phyloP scores from a whole-genome alignment of 2,113 vertebrate genomes.

The Thermophis baileyi region DNA sequence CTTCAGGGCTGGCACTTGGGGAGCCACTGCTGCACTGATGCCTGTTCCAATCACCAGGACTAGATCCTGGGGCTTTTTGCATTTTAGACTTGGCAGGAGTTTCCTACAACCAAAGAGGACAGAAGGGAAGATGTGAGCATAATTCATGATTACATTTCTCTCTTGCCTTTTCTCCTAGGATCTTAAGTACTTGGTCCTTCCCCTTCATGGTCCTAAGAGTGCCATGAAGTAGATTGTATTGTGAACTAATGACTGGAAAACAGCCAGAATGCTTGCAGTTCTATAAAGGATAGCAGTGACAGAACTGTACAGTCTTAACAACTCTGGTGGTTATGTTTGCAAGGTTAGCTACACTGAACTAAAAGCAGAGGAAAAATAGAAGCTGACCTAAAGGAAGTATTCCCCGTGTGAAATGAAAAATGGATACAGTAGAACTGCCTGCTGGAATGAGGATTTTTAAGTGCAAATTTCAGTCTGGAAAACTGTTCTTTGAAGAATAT shows the following conservation, averaged over 20 bases:
- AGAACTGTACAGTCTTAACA: background rate
- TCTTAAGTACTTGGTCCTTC: background rate
- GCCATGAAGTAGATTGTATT: background rate
- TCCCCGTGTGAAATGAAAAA: background rate
- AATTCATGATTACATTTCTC: background rate
- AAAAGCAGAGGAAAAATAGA: background rate
- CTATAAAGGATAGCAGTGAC: background rate
- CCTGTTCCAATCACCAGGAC: constrained; percentile 94
- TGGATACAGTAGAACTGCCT: background rate
- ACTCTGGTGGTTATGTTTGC: background rate
- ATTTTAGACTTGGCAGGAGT: constrained; percentile 91
- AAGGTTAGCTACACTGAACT: background rate
- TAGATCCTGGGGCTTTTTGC: constrained; percentile 87
- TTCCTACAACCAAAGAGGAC: constrained; percentile 74
- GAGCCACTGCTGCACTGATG: constrained; percentile 91
- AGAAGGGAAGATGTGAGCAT: background rate
- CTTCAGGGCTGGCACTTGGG: constrained; percentile 88
- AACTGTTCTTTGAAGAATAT: background rate
- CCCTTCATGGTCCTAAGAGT: background rate
- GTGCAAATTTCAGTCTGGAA: background rate
- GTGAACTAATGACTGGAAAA: background rate
- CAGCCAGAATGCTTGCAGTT: background rate
- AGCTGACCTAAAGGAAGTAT: background rate
- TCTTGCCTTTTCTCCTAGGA: background rate
- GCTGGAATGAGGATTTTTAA: background rate